Conservation (phyloP, 2,888 invertebrate genomes). For the Stenotaenia linearis region DNA sequence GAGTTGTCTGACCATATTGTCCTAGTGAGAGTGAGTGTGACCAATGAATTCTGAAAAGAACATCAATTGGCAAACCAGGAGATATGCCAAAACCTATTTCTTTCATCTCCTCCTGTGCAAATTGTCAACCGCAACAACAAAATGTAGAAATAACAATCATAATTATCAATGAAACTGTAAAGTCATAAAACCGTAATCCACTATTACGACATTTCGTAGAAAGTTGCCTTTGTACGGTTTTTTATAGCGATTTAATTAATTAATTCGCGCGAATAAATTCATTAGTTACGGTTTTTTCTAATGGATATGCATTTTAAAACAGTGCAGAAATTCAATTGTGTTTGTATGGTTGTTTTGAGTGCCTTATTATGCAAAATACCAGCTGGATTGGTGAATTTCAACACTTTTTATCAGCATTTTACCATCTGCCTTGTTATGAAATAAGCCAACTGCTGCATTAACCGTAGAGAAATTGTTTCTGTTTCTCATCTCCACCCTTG, state of each 20-base stretch:
- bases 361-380: background rate
- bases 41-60: conserved; percentile 21
- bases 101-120: background rate
- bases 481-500: conserved; percentile 2
- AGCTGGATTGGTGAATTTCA: background rate
- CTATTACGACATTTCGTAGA: background rate
- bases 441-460: conserved; percentile 16
- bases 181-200: background rate
- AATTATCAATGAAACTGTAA: background rate
- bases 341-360: background rate
- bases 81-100: conserved; percentile 13
- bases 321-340: background rate
- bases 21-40: conserved; percentile 23
- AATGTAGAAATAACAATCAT: background rate
- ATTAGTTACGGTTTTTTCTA: background rate
- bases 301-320: background rate
- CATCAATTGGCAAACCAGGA: conserved; percentile 17
- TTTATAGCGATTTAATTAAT: background rate
- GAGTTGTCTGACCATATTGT: conserved; percentile 16
- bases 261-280: background rate
- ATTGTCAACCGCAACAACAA: background rate
- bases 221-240: background rate
- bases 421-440: conserved; percentile 7
- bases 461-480: background rate
- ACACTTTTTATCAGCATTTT: background rate